Percentiles rank a stretch among this genome's conserved stretches.
phyloP scores from a whole-genome alignment of 2,888 invertebrate genomes.

The Troides aeacus region DNA sequence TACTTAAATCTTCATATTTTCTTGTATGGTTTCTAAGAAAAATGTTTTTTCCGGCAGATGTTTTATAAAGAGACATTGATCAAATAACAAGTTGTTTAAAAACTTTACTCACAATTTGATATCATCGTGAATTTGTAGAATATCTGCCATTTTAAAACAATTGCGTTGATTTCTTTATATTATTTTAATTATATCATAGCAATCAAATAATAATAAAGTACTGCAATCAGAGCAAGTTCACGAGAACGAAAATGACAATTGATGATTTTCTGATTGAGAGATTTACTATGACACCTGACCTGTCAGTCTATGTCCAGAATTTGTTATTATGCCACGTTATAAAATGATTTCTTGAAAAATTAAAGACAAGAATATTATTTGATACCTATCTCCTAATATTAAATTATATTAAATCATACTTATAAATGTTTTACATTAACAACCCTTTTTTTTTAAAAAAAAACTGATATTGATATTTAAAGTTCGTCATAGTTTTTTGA shows the following conservation, averaged over 20 bases:
- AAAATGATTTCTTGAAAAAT: too few relatives aligned
- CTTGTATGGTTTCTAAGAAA: slow-evolving; percentile 43
- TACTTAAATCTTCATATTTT: slow-evolving; percentile 13
- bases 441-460: too few relatives aligned
- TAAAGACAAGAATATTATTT: too few relatives aligned
- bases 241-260: slow-evolving; percentile 10
- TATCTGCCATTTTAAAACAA: slow-evolving; percentile 73
- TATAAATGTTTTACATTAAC: too few relatives aligned
- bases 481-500: too few relatives aligned
- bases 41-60: slow-evolving; percentile 36
- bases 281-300: slow-evolving; percentile 31
- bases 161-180: slow-evolving; percentile 6
- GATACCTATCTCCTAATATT: too few relatives aligned
- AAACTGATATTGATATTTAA: too few relatives aligned
- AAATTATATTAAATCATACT: too few relatives aligned
- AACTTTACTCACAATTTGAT: slow-evolving; percentile 83
- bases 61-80: slow-evolving; percentile 11
- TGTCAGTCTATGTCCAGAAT: slow-evolving; percentile 19
- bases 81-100: slow-evolving; percentile 1
- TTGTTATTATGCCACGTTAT: slow-evolving; percentile 17
- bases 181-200: slow-evolving; percentile 35
- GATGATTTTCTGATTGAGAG: slow-evolving; percentile 23
- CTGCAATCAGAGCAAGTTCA: slow-evolving; percentile 9
- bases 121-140: slow-evolving; percentile 85
- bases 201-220: slow-evolving; percentile 22